A percentile compares a stretch with the other conserved stretches of the same genome.
Conservation (phyloP, 2,113 vertebrate genomes). For the Fregata magnificens region DNA sequence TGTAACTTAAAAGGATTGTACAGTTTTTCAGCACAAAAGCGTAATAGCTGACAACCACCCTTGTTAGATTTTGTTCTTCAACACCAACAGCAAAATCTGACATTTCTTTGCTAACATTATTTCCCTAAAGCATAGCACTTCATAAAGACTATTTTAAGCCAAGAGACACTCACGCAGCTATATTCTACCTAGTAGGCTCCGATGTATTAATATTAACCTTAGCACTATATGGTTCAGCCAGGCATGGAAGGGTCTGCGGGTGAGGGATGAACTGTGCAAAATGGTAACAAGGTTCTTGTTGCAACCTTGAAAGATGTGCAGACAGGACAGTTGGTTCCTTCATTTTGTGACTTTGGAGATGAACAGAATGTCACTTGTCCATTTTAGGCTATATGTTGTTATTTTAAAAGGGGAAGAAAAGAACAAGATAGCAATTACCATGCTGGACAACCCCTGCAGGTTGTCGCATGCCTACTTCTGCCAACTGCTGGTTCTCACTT, state of each 20-base stretch:
- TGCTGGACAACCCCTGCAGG: background rate
- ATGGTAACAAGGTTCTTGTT: background rate
- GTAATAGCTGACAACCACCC: conserved; percentile 27
- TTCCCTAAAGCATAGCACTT: conserved; percentile 28
- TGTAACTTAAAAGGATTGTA: conserved; percentile 57
- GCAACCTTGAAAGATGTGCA: background rate
- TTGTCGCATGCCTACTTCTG: rapidly evolving
- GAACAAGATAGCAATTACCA: background rate
- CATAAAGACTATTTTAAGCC: conserved; percentile 47
- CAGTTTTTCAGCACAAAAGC: conserved; percentile 31
- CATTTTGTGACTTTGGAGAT: background rate
- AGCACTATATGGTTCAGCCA: background rate
- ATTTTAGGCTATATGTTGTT: background rate
- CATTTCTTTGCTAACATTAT: conserved; percentile 30
- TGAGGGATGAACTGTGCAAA: background rate
- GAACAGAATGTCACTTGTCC: background rate
- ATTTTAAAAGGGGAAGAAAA: background rate
- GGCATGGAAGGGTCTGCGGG: background rate
- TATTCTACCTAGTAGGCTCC: background rate
- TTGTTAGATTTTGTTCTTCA: conserved; percentile 53
- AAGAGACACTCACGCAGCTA: background rate
- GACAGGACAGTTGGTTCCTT: background rate
- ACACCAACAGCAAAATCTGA: background rate
- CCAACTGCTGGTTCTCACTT: background rate
- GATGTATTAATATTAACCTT: background rate